Evolutionary conservation across 2,113 vertebrate species (phyloP), one percentile per base, ranked within the genome.

Genomic region (Sylvicapra grimmia): DNA sequence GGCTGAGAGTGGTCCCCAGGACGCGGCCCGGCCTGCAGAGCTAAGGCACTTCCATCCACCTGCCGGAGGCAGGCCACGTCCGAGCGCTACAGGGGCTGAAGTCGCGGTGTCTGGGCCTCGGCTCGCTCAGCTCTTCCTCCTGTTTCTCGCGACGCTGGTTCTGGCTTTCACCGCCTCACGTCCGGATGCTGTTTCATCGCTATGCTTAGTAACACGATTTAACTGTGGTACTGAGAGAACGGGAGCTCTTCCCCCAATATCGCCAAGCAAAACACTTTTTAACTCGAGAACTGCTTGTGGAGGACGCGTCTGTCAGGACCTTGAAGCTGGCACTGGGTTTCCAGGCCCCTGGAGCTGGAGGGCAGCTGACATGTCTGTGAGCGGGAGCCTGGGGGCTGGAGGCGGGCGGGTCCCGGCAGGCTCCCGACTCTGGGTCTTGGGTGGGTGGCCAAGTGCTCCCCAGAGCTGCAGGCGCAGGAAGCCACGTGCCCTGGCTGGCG

Each of bases 11-110:
- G 29, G 79, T 51, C 29, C 33, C 27, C 18, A 2, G 27, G 77
- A 19, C 1, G 16, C 5, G 0, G 79, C 49, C 79, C 3, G 7
- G 49, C 49, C 79, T 21, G 96, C 97, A 95, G 95, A 96, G 0
- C 90, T 98, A 99, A 99, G 99, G 98, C 99, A 98, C 99, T 98
- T 98, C 93, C 97, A 96, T 88, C 82, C 96, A 95, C 95, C 97
- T 90, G 14, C 77, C 13, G 2, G 44, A 27, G 54, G 58, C 0
- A 96, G 96, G 53, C 40, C 19, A 14, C 33, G 53, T 86, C 98
- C 84, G 58, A 96, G 89, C 29, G 87, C 97, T 82, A 90, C 93
- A 89, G 96, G 88, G 80, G 89, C 94, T 90, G 51, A 29, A 89
- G 86, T 83, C 77, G 83, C 1, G 92, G 51, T 79, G 93, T 40